Conservation (phyloP, 1,140 invertebrate species). For the Drosophila pseudoobscura region DNA sequence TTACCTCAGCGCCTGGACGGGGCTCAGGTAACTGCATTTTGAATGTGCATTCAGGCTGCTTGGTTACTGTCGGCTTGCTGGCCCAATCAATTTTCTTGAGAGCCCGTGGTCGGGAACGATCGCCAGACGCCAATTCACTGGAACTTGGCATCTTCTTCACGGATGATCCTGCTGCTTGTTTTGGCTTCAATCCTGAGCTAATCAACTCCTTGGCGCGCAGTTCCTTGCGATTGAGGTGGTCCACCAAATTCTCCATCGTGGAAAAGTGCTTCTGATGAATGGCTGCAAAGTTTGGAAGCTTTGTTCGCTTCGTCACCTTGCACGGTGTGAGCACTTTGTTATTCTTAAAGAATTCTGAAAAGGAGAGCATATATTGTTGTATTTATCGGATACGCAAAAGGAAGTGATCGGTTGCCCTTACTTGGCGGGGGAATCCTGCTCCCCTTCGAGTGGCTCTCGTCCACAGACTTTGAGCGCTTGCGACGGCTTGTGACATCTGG, state of each 20-base stretch:
- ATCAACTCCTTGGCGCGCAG: constrained; percentile 83
- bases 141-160: constrained; percentile 27
- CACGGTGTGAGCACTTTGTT: constrained; percentile 25
- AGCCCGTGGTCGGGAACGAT: constrained; percentile 8
- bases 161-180: constrained; percentile 17
- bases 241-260: constrained; percentile 87
- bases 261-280: constrained; percentile 87
- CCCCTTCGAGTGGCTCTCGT: constrained; percentile 14
- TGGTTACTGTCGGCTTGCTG: background rate
- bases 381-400: too few species aligned
- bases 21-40: background rate
- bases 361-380: background rate
- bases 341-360: constrained; percentile 12
- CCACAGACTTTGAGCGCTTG: constrained; percentile 66
- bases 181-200: constrained; percentile 48
- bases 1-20: background rate
- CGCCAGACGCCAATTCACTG: background rate
- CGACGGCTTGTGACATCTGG: constrained; percentile 65
- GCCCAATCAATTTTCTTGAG: constrained; percentile 37
- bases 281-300: constrained; percentile 87
- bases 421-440: constrained; percentile 58
- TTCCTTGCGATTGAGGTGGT: constrained; percentile 85
- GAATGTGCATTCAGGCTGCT: background rate
- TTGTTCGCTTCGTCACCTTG: constrained; percentile 77
- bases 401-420: constrained; percentile 10